Conservation (phyloP, 2,797 vertebrate species). For the Furcifer pardalis region DNA sequence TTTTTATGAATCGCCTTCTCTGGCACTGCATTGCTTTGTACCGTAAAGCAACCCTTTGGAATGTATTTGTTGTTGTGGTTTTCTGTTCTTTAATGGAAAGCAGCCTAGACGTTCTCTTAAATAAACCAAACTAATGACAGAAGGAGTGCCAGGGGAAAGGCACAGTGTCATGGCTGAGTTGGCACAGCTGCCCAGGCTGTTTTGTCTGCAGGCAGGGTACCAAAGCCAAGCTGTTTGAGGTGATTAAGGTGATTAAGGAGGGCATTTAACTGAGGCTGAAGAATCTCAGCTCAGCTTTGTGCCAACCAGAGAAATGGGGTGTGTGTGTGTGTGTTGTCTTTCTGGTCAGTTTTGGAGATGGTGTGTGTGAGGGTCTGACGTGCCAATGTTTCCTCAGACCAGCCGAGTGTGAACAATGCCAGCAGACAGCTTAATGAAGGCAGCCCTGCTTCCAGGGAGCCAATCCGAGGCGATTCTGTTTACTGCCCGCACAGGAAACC, state of each 20-base stretch:
- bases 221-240: background rate
- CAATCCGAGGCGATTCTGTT: background rate
- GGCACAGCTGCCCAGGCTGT: background rate
- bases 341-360: background rate
- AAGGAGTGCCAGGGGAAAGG: background rate
- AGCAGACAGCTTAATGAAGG: conserved; percentile 45
- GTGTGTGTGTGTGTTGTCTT: too few relatives aligned
- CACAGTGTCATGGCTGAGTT: background rate
- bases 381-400: conserved; percentile 10
- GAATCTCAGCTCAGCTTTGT: background rate
- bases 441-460: conserved; percentile 7
- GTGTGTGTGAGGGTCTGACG: background rate
- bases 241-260: conserved; percentile 2
- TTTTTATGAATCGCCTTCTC: too few relatives aligned
- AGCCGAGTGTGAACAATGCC: conserved; percentile 37
- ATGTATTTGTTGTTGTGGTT: too few relatives aligned
- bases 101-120: background rate
- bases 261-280: background rate
- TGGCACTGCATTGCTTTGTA: too few relatives aligned
- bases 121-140: background rate
- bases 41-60: too few relatives aligned
- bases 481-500: conserved; percentile 13
- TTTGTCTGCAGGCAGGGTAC: background rate
- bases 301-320: background rate
- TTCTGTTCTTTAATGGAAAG: background rate